These are phyloP conservation scores for Strongylocentrotus purpuratus DNA, from an alignment of 35 echinoderm and acorn worm species.

Conservation along the genomic window DNA sequence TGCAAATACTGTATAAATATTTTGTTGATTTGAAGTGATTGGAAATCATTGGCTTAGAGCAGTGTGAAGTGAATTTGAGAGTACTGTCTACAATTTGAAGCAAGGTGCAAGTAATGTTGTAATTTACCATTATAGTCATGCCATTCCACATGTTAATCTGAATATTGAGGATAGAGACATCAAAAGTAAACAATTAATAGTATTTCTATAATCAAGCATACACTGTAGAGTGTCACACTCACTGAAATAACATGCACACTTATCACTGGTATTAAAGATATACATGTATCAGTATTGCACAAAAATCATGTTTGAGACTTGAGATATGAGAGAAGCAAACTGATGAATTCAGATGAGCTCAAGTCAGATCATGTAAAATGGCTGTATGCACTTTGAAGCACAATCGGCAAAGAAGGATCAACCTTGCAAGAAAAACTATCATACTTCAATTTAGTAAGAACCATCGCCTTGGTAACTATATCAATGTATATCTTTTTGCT, in stretches of 20 bases:
- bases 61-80: not conserved
- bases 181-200: not conserved
- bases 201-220: not conserved
- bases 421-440: not conserved
- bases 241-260: no score
- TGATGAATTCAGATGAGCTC: not conserved
- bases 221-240: no score
- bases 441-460: not conserved
- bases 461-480: not conserved
- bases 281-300: not conserved
- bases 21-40: not conserved
- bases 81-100: not conserved
- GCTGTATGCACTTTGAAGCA: not conserved
- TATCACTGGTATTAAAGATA: no score
- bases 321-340: not conserved
- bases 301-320: not conserved
- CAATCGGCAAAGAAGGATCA: not conserved
- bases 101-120: not conserved
- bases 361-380: not conserved
- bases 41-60: not conserved
- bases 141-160: not conserved
- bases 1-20: no score
- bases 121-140: not conserved
- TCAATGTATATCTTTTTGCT: not conserved
- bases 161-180: not conserved